Evolutionary conservation across 2,888 invertebrate genomes (phyloP), one percentile per base, ranked within the genome.

Genomic region (Cheilosia soror): DNA sequence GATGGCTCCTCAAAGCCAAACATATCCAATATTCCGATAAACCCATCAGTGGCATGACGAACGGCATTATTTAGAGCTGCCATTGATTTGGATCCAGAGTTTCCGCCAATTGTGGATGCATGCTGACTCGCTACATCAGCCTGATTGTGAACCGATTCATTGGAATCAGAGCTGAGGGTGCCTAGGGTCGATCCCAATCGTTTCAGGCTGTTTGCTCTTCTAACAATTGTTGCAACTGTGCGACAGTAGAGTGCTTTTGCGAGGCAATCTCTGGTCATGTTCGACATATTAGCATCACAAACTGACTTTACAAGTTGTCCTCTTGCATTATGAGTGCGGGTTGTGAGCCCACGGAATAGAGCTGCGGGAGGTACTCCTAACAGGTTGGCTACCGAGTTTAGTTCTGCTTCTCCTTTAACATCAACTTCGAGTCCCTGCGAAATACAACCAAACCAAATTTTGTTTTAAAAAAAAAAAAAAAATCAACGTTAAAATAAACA

Each of bases 11-110:
- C 98, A 93, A 98, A 98, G 5, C 98, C 98, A 93, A 98, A 98
- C 98, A 98, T 98, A 92, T 98, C 98, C 73, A 98, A 93, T 90
- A 98, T 98, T 53, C 98, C 98, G 88, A 98, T 98, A 92, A 98
- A 98, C 9, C 98, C 98, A 92, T 98, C 98, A 1, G 98, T 98
- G 42, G 97, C 97, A 93, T 97, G 97, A 58, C 97, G 94, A 73
- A 98, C 97, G 1, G 98, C 98, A 92, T 97, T 97, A 92, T 98
- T 97, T 68, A 98, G 93, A 4, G 96, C 97, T 11, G 97, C 96
- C 97, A 98, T 97, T 25, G 97, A 97, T 91, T 97, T 96, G 87
- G 97, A 97, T 58, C 97, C 97, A 15, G 96, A 95, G 83, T 95
- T 94, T 81, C 95, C 94, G 47, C 97, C 96, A 83, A 97, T 94